phyloP scores from a whole-genome alignment of 2,797 vertebrate species.

The Champsocephalus esox region DNA sequence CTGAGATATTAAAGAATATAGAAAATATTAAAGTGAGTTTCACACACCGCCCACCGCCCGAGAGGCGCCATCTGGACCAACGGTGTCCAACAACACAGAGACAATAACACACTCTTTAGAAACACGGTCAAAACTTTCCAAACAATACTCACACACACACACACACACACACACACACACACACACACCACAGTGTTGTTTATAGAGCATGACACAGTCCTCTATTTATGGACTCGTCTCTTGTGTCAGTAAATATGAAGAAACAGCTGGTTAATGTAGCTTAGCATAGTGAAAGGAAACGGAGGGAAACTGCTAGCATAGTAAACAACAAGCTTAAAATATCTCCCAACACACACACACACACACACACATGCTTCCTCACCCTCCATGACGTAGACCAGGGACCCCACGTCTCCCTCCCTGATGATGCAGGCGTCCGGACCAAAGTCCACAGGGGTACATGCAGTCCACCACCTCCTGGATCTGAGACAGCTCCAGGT shows the following conservation, averaged over 20 bases:
- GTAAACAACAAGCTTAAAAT: conserved; percentile 17
- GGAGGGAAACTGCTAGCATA: background rate
- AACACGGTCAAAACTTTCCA: too few species aligned
- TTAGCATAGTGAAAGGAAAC: background rate
- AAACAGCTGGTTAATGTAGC: background rate
- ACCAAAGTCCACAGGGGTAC: conserved; percentile 96
- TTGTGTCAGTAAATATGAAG: background rate
- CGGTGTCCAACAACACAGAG: conserved; percentile 28
- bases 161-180: background rate
- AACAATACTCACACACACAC: too few species aligned
- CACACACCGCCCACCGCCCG: conserved; percentile 27
- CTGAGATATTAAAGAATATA: conserved; percentile 34
- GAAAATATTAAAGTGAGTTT: too few species aligned
- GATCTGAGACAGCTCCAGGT: conserved; percentile 96
- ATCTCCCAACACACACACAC: background rate
- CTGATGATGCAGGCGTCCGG: conserved; percentile 97
- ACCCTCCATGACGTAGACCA: conserved; percentile 99
- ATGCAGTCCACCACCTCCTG: conserved; percentile 99
- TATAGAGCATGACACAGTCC: conserved; percentile 23
- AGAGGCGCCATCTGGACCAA: conserved; percentile 60
- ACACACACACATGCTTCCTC: too few species aligned
- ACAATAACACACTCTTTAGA: conserved; percentile 21
- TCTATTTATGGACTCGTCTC: conserved; percentile 31
- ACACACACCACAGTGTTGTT: background rate
- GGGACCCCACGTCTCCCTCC: conserved; percentile 95